Base-by-base conservation (phyloP, 2,888 invertebrate genomes). In the Xestia sexstrigata region DNA sequence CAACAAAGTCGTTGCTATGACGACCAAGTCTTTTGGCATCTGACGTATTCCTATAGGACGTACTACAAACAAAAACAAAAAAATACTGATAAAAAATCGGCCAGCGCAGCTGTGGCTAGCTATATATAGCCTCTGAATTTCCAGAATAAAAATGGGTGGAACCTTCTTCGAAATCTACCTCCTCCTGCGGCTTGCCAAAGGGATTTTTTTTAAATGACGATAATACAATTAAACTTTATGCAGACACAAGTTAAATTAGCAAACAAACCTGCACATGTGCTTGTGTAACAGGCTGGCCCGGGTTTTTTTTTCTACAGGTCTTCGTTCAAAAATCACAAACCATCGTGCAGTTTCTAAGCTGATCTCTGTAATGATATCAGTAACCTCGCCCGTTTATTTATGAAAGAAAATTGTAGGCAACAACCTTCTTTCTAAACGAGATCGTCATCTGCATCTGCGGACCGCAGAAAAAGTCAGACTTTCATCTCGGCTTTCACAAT, bases 401-500 rank as follows among this genome's bases (percentile, higher is more conserved):
- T 35, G 45, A 17, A 76, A 65, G 39, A 76, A 82, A 76, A 78
- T 35, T 42, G 15, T 26, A n/a, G 2, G 0, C n/a, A 65, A 42
- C n/a, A 0, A 68, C 20, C 20, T 26, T 42, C 76, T 82, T 78
- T 82, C 82, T 78, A 82, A 65, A 42, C 47, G 55, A 66, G 49
- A 82, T 58, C 47, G 47, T 77, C 15, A 55, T 63, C 55, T 63
- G 45, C 68, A 77, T 68, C 67, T 63, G 67, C 23, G 55, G 17
- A 68, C 47, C 30, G 39, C 55, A 78, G 62, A 83, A 77, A 83
- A 78, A 82, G 47, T 68, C 55, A 52, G 49, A 15, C 82, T 66
- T 78, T 82, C 82, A 49, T 66, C 58, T 55, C 26, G 55, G 11
- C 76, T 82, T 79, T 79, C 77, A 82, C 77, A 82, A 60, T 66